Percentiles rank a stretch among this genome's conserved stretches.
phyloP scores from a whole-genome alignment of 2,113 vertebrate species.

The Salvator merianae region DNA sequence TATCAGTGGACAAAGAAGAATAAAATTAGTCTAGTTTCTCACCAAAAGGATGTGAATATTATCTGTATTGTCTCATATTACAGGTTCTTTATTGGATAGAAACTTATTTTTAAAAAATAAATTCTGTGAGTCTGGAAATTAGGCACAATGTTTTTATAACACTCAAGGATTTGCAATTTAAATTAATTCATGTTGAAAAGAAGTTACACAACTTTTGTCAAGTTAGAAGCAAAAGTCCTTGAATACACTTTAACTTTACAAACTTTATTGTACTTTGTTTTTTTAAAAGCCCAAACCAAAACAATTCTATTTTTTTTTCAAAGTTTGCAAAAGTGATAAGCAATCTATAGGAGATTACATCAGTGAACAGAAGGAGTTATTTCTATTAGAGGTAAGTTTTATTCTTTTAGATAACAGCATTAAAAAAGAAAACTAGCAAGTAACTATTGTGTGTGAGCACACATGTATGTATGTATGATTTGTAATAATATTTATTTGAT shows the following conservation, averaged over 20 bases:
- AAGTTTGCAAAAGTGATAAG: slow-evolving; percentile 59
- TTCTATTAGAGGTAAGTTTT: slow-evolving; percentile 71
- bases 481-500: not conserved
- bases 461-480: not conserved
- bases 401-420: not conserved
- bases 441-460: not conserved
- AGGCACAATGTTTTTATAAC: too few species aligned
- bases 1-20: too few species aligned
- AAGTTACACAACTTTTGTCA: too few species aligned
- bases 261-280: too few species aligned
- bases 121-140: too few species aligned
- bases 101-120: too few species aligned
- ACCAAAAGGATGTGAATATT: too few species aligned
- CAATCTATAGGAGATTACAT: slow-evolving; percentile 65
- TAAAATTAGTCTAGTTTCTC: too few species aligned
- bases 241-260: not conserved
- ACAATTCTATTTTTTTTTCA: slow-evolving; percentile 46
- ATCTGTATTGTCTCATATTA: too few species aligned
- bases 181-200: too few species aligned
- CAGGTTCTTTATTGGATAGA: too few species aligned
- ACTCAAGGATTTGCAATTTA: too few species aligned
- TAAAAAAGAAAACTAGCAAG: not conserved
- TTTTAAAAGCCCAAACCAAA: not conserved
- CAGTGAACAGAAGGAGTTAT: slow-evolving; percentile 66
- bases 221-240: not conserved